Percentiles rank a stretch among this genome's conserved stretches.
phyloP scores from a whole-genome alignment of 1,140 invertebrate genomes.

The Ruditapes philippinarum region DNA sequence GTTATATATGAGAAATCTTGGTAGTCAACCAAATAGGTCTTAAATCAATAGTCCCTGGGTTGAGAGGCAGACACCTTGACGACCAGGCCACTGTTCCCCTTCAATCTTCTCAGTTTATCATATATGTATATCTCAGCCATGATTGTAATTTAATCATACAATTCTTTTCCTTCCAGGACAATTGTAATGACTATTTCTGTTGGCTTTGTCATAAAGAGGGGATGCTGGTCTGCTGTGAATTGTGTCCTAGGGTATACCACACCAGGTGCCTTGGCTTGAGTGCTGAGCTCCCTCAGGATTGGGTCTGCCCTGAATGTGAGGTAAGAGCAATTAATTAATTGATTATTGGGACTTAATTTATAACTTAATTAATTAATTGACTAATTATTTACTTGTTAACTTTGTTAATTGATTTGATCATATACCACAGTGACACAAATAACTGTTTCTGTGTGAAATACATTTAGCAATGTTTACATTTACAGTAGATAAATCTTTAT shows the following conservation, averaged over 20 bases:
- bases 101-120: too few species aligned
- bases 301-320: conserved; percentile 96
- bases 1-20: too few species aligned
- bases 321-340: too few species aligned
- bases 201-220: conserved; percentile 93
- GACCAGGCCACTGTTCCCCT: too few species aligned
- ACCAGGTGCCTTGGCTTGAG: conserved; percentile 90
- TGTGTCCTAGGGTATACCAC: conserved; percentile 95
- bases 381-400: neutral
- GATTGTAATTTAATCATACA: too few species aligned
- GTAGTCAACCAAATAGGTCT: too few species aligned
- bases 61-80: too few species aligned
- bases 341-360: too few species aligned
- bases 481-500: too few species aligned
- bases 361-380: neutral
- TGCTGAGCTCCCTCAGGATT: conserved; percentile 88
- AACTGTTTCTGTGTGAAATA: neutral
- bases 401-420: neutral
- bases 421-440: neutral
- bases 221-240: conserved; percentile 90
- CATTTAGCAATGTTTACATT: too few species aligned
- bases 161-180: conserved; percentile 78
- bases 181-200: conserved; percentile 92
- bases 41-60: too few species aligned
- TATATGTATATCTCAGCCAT: too few species aligned